Evolutionary conservation across 2,888 invertebrate genomes (phyloP).

Genomic region (Andrena bucephala): DNA sequence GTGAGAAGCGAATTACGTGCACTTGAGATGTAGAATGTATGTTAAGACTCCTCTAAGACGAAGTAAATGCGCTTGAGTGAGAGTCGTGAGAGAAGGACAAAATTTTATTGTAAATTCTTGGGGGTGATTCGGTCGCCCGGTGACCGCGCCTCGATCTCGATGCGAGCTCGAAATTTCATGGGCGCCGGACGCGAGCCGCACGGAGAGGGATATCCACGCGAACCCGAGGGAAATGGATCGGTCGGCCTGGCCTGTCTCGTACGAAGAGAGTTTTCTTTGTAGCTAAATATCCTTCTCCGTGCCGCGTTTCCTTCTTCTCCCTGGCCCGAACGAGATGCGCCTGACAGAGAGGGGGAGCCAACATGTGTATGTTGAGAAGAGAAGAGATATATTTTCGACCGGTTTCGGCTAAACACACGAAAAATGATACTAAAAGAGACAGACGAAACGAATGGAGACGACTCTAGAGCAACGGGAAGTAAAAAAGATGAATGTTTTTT

Average conservation of each 20-base stretch:
- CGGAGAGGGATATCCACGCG: conserved; percentile 58
- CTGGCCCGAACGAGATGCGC: conserved; percentile 48
- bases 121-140: conserved; percentile 80
- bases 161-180: conserved; percentile 77
- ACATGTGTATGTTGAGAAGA: not conserved
- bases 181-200: conserved; percentile 66
- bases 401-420: conserved; percentile 49
- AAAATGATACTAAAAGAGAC: conserved; percentile 16
- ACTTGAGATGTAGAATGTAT: no score
- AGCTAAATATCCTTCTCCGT: conserved; percentile 52
- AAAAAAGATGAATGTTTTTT: not conserved
- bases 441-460: conserved; percentile 18
- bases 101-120: conserved; percentile 79
- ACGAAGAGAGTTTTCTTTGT: conserved; percentile 6
- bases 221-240: conserved; percentile 2
- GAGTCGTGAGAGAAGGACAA: conserved; percentile 19
- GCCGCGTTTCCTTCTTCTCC: conserved; percentile 54
- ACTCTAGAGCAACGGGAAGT: conserved; percentile 11
- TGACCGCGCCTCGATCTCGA: conserved; percentile 80
- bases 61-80: conserved; percentile 40
- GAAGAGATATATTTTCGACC: conserved; percentile 56
- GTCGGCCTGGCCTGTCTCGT: not conserved
- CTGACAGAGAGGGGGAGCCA: conserved; percentile 22
- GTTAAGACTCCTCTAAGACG: not conserved
- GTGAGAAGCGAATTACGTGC: conserved; percentile 38